Evolutionary conservation across 1,140 invertebrate species (phyloP).

Genomic region (Ips nitidus): DNA sequence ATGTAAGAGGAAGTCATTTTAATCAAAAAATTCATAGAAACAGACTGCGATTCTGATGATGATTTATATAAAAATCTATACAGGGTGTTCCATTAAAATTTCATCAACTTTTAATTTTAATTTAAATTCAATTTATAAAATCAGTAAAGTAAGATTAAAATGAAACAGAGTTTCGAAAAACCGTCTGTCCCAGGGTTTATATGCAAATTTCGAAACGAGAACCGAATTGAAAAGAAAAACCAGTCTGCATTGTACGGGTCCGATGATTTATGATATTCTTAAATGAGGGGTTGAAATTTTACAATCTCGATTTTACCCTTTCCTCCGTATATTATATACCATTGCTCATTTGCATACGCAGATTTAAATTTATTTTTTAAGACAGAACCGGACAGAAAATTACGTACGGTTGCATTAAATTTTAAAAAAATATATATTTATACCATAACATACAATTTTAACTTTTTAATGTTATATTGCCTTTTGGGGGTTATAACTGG

Average conservation of each 20-base stretch:
- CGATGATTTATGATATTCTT: constrained; percentile 35
- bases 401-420: background rate
- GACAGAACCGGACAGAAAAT: constrained; percentile 15
- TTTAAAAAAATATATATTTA: background rate
- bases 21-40: too few species aligned
- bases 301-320: constrained; percentile 38
- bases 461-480: background rate
- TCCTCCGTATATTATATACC: constrained; percentile 14
- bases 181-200: background rate
- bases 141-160: too few species aligned
- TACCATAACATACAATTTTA: background rate
- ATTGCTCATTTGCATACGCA: constrained; percentile 32
- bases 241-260: constrained; percentile 22
- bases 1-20: too few species aligned
- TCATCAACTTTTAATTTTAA: too few species aligned
- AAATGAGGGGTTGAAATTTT: constrained; percentile 38
- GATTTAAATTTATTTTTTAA: constrained; percentile 34
- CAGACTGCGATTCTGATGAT: too few species aligned
- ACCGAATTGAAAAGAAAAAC: constrained; percentile 28
- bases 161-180: too few species aligned
- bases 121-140: too few species aligned
- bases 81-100: too few species aligned
- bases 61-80: too few species aligned
- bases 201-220: constrained; percentile 26
- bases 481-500: background rate